Percentiles rank a stretch among this genome's conserved stretches.
Evolutionary conservation across 1,140 invertebrate genomes (phyloP).

Genomic region (Drosophila ohnishii): DNA sequence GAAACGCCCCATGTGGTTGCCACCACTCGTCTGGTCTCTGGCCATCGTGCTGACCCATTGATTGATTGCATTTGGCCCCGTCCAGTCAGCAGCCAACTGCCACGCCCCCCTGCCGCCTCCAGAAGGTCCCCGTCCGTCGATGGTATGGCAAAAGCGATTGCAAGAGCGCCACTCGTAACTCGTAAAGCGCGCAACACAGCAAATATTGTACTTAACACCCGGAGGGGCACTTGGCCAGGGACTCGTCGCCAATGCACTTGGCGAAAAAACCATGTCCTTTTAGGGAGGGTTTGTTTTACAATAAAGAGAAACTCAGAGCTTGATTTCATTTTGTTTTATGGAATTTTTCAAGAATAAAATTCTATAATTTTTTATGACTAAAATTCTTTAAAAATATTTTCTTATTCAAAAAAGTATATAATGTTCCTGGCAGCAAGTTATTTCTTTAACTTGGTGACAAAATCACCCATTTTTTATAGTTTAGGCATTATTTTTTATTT

Average conservation of each 20-base stretch:
- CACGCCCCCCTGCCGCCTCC: conserved; percentile 31
- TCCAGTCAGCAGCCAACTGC: conserved; percentile 29
- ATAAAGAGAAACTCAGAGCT: too few relatives aligned
- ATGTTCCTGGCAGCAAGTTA: neutral
- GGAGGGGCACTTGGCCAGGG: conserved; percentile 58
- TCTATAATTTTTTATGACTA: too few relatives aligned
- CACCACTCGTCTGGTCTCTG: conserved; percentile 51
- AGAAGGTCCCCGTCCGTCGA: neutral
- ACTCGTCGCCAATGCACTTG: conserved; percentile 16
- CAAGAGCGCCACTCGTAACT: conserved; percentile 64
- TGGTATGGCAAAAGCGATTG: conserved; percentile 31
- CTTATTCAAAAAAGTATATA: neutral
- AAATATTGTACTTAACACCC: conserved; percentile 80
- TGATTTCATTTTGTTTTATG: neutral
- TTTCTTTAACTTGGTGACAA: neutral
- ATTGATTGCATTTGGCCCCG: conserved; percentile 74
- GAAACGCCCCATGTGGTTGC: conserved; percentile 80
- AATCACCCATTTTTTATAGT: neutral
- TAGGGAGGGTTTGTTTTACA: neutral
- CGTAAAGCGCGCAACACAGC: conserved; percentile 71
- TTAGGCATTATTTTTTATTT: neutral
- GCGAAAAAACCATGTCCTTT: neutral
- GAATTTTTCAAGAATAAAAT: neutral
- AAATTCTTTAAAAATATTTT: neutral
- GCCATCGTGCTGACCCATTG: conserved; percentile 76